phyloP scores from a whole-genome alignment of 2,888 invertebrate genomes.

The Brachylomia viminalis region DNA sequence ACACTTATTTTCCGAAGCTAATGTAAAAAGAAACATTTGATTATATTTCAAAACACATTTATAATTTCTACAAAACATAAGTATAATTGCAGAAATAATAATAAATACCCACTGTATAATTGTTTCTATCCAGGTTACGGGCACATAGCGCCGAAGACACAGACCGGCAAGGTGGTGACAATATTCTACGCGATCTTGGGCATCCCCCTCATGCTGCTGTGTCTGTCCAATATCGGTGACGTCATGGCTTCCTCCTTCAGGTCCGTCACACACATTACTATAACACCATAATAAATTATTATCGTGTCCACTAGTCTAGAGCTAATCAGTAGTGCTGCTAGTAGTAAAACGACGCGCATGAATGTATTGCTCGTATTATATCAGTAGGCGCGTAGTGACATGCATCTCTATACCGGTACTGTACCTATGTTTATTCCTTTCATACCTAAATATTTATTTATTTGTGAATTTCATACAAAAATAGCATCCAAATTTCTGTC shows the following conservation, averaged over 20 bases:
- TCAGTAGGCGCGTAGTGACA: constrained; percentile 4
- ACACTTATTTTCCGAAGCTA: background rate
- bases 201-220: constrained; percentile 98
- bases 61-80: background rate
- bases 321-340: background rate
- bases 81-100: background rate
- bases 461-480: too few relatives aligned
- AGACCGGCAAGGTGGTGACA: constrained; percentile 97
- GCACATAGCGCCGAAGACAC: constrained; percentile 98
- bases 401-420: background rate
- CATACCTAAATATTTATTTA: background rate
- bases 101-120: background rate
- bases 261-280: constrained; percentile 65
- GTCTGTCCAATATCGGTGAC: constrained; percentile 98
- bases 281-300: background rate
- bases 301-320: background rate
- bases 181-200: constrained; percentile 99
- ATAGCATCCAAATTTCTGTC: too few relatives aligned
- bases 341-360: background rate
- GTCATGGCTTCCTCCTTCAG: constrained; percentile 98
- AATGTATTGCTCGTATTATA: background rate
- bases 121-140: constrained; percentile 95
- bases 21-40: background rate
- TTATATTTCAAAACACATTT: background rate
- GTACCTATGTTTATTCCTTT: background rate